Evolutionary conservation across 2,113 vertebrate genomes (phyloP), one percentile per base, ranked within the genome.

Genomic region (Sterrhoptilus dennistouni): DNA sequence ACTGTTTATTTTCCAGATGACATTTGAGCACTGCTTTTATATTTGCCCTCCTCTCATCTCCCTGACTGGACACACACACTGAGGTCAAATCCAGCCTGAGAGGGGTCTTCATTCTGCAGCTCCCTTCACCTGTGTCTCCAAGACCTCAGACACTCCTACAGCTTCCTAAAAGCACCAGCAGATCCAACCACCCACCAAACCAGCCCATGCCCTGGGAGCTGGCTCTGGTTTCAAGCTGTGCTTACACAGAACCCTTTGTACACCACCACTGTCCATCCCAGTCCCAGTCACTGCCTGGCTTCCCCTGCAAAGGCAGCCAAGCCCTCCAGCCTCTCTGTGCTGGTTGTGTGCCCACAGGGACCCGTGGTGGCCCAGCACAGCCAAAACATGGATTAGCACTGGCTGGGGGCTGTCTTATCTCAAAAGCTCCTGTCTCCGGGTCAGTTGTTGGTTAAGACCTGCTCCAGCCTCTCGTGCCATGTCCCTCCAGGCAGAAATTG

Each of bases 181-280:
- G 35, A 66, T 9, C 54, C 59, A 6, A 1, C 3, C 8, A 8
- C 5, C 28, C 61, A 12, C 61, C 23, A 76, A 44, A 45, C 9
- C 36, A 29, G 20, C 50, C 64, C 33, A 0, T 7, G 4, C 10
- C 25, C 44, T 6, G 36, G 22, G 23, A 79, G n/a, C 57, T 94
- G 2, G 1, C 9, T 5, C 36, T 60, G 40, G 4, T 6, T 75
- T 64, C 40, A 29, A 49, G 28, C 52, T 68, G 4, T 27, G 47
- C 17, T 68, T 10, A 1, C 23, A 24, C 22, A 61, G 64, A 79
- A 35, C 25, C 19, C n/a, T 66, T 53, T 29, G 14, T 6, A 7
- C 14, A 53, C 3, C 45, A 9, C 1, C 33, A 2, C 33, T 28
- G 20, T 2, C 12, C 57, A 14, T 38, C 36, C 4, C 0, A 1